Conservation (phyloP, 2,888 invertebrate species). For the Phaedon cochleariae region DNA sequence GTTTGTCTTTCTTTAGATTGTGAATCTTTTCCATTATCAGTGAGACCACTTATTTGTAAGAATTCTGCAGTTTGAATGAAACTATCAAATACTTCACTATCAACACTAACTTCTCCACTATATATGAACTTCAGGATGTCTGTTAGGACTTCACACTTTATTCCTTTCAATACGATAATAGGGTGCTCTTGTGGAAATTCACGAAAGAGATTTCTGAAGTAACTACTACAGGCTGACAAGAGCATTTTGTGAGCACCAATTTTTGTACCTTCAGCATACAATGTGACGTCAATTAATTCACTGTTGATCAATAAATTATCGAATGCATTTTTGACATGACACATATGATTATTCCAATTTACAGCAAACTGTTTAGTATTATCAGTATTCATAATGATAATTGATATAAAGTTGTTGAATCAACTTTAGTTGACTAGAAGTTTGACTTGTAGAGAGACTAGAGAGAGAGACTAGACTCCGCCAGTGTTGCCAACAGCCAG, state of each 20-base stretch:
- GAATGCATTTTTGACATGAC: slow-evolving; percentile 82
- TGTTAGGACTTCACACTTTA: slow-evolving; percentile 70
- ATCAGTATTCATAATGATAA: no score
- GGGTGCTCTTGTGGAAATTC: slow-evolving; percentile 76
- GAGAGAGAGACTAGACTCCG: no score
- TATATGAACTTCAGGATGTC: slow-evolving; percentile 75
- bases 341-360: slow-evolving; percentile 87
- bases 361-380: slow-evolving; percentile 82
- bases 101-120: slow-evolving; percentile 74
- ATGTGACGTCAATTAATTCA: slow-evolving; percentile 83
- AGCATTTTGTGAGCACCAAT: slow-evolving; percentile 87
- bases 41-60: slow-evolving; percentile 71
- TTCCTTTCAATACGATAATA: slow-evolving; percentile 74
- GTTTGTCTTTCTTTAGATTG: slow-evolving; percentile 13
- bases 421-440: no score
- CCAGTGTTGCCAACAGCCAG: no score
- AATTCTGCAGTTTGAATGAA: slow-evolving; percentile 72
- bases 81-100: slow-evolving; percentile 69
- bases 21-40: slow-evolving; percentile 45
- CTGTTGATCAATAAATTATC: slow-evolving; percentile 74
- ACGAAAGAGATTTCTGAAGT: slow-evolving; percentile 68
- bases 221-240: slow-evolving; percentile 84
- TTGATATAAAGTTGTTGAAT: no score
- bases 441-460: no score
- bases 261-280: slow-evolving; percentile 85